Base-by-base conservation (phyloP, 2,888 invertebrate species). In the Chelonus formosanus region DNA sequence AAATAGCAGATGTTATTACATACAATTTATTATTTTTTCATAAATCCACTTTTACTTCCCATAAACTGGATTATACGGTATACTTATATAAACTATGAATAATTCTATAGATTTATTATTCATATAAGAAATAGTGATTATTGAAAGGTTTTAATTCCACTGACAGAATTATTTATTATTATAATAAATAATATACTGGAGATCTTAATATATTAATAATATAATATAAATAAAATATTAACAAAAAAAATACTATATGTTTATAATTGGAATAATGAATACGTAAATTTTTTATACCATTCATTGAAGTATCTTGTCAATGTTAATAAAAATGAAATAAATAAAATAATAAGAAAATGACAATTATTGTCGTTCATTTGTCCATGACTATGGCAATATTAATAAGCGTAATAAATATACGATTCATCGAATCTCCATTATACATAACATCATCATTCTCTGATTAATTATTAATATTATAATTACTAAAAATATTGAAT, bases 21-120 rank as follows among this genome's bases (percentile, higher is more conserved):
- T 70, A 71, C 69, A 57, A 68, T 71, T 77, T 81, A 80, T 82
- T 82, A 82, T 82, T 82, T 82, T 82, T 81, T 77, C 80, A 82
- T 80, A 76, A 74, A 55, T 48, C 60, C 77, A 74, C 73, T 74
- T 76, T 76, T 73, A 77, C 76, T 76, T 76, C 75, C 75, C 76
- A 76, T 75, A 52, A 56, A 62, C 61, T 66, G 62, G 53, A 65
- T 60, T 65, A 60, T 65, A 65, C 65, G 65, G 59, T 65, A 60
- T 60, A 61, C 65, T 65, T 65, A 64, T 50, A 71, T 20, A 20
- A 76, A 73, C 70, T 75, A 77, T 77, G 75, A 48, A 20, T 61
- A 53, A 43, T 50, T 52, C 50, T 43, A 40, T 43, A 52, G 36
- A 61, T 50, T 52, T 40, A 47, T 53, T 52, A 55, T 8, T 7